Percentiles rank a stretch among this genome's conserved stretches.
phyloP scores from a whole-genome alignment of 2,888 invertebrate species.

The Blastobasis lacticolella region DNA sequence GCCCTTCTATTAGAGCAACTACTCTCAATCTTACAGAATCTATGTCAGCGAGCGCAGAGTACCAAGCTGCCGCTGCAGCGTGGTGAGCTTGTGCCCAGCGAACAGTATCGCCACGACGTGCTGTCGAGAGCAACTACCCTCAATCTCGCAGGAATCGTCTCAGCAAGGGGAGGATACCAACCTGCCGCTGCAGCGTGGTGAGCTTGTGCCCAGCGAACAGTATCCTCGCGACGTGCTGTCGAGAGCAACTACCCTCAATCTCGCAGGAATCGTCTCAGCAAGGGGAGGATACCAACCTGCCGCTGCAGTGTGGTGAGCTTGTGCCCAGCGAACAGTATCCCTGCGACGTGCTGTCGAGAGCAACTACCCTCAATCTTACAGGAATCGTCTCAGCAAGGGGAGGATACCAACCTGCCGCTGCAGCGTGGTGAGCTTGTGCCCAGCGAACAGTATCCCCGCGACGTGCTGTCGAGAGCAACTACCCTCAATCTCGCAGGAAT shows the following conservation, averaged over 20 bases:
- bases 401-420: slow-evolving; percentile 84
- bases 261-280: too few species aligned
- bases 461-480: too few species aligned
- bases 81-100: slow-evolving; percentile 93
- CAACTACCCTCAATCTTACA: too few species aligned
- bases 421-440: slow-evolving; percentile 92
- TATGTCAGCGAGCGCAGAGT: too few species aligned
- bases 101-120: slow-evolving; percentile 98
- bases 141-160: too few species aligned
- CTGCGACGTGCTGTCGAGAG: slow-evolving; percentile 92
- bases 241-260: too few species aligned
- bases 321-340: slow-evolving; percentile 94
- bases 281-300: slow-evolving; percentile 73
- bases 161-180: slow-evolving; percentile 27
- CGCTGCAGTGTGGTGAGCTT: slow-evolving; percentile 94
- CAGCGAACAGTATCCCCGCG: slow-evolving; percentile 95
- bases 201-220: slow-evolving; percentile 94
- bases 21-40: too few species aligned
- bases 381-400: too few species aligned
- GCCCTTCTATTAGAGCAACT: too few species aligned
- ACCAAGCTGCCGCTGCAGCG: slow-evolving; percentile 90
- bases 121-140: slow-evolving; percentile 49
- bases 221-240: slow-evolving; percentile 98
- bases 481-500: too few species aligned
- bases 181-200: slow-evolving; percentile 94